Conservation (phyloP, 2,113 vertebrate genomes). For the Corythornis vintsioides region DNA sequence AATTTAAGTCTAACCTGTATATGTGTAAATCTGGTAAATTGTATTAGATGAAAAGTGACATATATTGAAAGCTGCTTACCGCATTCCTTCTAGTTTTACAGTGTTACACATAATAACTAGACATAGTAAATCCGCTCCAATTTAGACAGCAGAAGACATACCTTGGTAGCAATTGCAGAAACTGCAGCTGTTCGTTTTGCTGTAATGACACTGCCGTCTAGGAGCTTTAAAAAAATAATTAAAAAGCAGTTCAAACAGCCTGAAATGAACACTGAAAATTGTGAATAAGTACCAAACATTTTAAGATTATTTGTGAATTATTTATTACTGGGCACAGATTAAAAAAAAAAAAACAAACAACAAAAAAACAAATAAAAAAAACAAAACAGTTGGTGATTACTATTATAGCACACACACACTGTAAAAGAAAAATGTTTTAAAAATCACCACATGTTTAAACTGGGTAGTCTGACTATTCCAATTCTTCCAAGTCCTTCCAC, state of each 20-base stretch:
- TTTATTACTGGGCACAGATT: neutral
- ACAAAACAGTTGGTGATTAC: no score
- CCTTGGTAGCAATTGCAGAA: constrained; percentile 96
- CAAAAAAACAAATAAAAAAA: no score
- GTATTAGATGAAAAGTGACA: neutral
- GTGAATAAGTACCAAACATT: neutral
- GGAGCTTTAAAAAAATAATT: constrained; percentile 75
- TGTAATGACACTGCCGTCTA: constrained; percentile 91
- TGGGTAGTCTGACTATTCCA: neutral
- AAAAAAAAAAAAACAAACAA: neutral
- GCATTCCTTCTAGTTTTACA: no score
- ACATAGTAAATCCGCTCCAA: neutral
- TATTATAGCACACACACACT: neutral
- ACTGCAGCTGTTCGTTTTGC: constrained; percentile 89
- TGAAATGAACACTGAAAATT: neutral
- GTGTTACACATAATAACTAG: no score
- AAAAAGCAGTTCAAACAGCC: neutral
- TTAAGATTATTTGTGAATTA: neutral
- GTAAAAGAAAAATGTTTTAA: neutral
- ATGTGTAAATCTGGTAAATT: neutral
- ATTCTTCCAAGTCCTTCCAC: neutral
- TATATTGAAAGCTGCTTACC: neutral
- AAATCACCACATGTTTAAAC: neutral
- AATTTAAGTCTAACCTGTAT: neutral
- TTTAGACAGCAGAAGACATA: constrained; percentile 26